Percentiles rank a stretch among this genome's conserved stretches.
Conservation (phyloP, 2,888 invertebrate genomes). For the Ecliptopera silaceata region DNA sequence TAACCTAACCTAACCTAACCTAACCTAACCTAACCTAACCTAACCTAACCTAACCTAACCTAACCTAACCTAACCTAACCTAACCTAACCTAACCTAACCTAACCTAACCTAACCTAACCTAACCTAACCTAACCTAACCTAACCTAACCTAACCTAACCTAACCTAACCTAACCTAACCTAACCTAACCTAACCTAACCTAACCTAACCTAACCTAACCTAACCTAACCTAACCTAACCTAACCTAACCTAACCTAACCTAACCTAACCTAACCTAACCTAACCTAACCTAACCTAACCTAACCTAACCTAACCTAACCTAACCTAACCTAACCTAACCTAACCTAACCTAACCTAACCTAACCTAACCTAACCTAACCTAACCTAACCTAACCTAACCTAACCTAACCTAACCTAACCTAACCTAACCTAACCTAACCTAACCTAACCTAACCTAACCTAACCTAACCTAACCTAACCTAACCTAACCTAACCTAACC, state of each 20-base stretch:
- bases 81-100: conserved; percentile 28
- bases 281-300: conserved; percentile 23
- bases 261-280: conserved; percentile 24
- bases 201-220: conserved; percentile 29
- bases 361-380: conserved; percentile 21
- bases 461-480: conserved; percentile 12
- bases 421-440: conserved; percentile 16
- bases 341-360: conserved; percentile 20
- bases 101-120: conserved; percentile 30
- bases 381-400: conserved; percentile 21
- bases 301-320: conserved; percentile 21
- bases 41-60: conserved; percentile 22
- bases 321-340: conserved; percentile 18
- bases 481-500: conserved; percentile 13
- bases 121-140: conserved; percentile 30
- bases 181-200: conserved; percentile 30
- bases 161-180: conserved; percentile 29
- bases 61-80: conserved; percentile 28
- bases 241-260: conserved; percentile 25
- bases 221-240: conserved; percentile 27
- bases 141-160: conserved; percentile 30
- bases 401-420: conserved; percentile 18
- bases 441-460: conserved; percentile 18
- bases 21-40: conserved; percentile 14
- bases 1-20: conserved; percentile 16